A percentile compares a stretch with the other conserved stretches of the same genome.
Conservation (phyloP, 2,113 vertebrate genomes). For the Delphinapterus leucas region DNA sequence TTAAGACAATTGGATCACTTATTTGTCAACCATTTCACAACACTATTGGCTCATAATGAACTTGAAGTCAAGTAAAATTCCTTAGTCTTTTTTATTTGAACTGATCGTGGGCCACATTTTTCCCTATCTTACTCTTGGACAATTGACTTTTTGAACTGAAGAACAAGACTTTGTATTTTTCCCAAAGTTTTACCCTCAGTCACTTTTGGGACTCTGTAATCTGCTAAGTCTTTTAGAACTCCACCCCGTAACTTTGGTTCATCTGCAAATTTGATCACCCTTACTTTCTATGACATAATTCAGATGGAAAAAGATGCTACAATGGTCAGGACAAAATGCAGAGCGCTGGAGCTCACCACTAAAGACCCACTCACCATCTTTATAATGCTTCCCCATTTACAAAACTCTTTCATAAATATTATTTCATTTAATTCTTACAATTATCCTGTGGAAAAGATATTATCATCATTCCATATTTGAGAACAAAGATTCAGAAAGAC, state of each 20-base stretch:
- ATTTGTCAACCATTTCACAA: neutral
- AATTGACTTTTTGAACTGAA: neutral
- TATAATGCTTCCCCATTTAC: neutral
- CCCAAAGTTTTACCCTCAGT: neutral
- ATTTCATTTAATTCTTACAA: conserved; percentile 2
- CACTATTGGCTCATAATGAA: neutral
- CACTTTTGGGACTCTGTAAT: neutral
- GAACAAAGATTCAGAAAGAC: neutral
- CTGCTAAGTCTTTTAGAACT: neutral
- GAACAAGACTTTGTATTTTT: neutral
- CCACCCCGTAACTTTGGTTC: neutral
- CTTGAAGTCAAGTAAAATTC: neutral
- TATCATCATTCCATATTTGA: neutral
- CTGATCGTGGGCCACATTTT: neutral
- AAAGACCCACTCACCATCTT: neutral
- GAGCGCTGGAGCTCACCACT: neutral
- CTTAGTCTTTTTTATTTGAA: neutral
- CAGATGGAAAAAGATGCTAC: neutral
- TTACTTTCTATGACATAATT: neutral
- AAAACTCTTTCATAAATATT: neutral
- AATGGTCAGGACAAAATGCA: neutral
- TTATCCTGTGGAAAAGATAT: neutral
- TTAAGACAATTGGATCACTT: neutral
- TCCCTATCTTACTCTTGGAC: neutral
- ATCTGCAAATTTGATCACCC: neutral